Percentiles rank a stretch among this genome's conserved stretches.
phyloP scores from a whole-genome alignment of 2,888 invertebrate species.

The Euclidia mi region DNA sequence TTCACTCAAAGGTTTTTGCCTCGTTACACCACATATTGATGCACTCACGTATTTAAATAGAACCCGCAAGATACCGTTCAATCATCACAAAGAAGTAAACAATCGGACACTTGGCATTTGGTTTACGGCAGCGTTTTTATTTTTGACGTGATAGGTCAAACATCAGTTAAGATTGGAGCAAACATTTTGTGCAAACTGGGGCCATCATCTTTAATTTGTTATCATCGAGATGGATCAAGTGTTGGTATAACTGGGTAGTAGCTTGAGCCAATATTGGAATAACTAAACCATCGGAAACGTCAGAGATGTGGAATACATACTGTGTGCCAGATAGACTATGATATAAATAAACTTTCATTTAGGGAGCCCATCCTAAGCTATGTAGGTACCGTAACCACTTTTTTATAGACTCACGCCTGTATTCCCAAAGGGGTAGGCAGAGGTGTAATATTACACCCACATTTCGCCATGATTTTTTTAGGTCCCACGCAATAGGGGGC shows the following conservation, averaged over 20 bases:
- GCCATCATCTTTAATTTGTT: slow-evolving; percentile 1
- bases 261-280: slow-evolving; percentile 16
- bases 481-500: too few species aligned
- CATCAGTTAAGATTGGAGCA: slow-evolving; percentile 16
- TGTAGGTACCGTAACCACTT: too few species aligned
- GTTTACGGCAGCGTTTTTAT: slow-evolving; percentile 25
- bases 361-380: too few species aligned
- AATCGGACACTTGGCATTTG: slow-evolving; percentile 28
- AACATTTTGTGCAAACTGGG: slow-evolving; percentile 22
- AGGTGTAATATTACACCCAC: too few species aligned
- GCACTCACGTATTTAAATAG: slow-evolving; percentile 29
- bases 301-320: too few species aligned
- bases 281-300: too few species aligned
- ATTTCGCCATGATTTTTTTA: too few species aligned
- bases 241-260: slow-evolving; percentile 5
- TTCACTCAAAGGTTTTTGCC: too few species aligned
- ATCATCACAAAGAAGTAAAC: slow-evolving; percentile 34
- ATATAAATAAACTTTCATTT: too few species aligned
- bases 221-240: neutral
- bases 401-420: too few species aligned
- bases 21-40: slow-evolving; percentile 11
- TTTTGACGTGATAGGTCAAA: slow-evolving; percentile 30
- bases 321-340: too few species aligned
- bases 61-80: slow-evolving; percentile 41
- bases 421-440: too few species aligned